A percentile compares a stretch with the other conserved stretches of the same genome.
Conservation (phyloP, 30 jellyfish, hydroid and myxozoan species). For the Nemopilema nomurai region DNA sequence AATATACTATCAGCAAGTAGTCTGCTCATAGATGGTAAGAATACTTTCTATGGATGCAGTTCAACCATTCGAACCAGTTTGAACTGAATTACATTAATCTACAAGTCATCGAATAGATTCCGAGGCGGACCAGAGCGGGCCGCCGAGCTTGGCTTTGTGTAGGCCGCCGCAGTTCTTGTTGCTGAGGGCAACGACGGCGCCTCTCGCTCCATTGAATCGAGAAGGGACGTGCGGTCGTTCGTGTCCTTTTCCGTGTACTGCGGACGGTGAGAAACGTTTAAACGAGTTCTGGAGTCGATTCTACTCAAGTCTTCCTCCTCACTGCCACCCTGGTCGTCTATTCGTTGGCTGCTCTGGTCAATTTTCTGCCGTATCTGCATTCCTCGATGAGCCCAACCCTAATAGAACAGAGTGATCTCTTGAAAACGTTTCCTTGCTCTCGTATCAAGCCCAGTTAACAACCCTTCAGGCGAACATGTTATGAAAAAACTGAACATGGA, state of each 20-base stretch:
- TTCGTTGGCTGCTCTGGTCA: not conserved
- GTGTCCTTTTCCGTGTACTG: slow-evolving; percentile 60
- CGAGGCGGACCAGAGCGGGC: slow-evolving; percentile 59
- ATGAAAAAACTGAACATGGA: no score
- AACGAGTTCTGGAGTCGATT: slow-evolving; percentile 61
- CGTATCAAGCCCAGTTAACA: no score
- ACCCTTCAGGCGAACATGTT: no score
- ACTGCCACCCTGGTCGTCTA: slow-evolving; percentile 48
- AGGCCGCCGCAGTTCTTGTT: slow-evolving; percentile 36
- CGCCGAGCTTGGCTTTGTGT: slow-evolving; percentile 50
- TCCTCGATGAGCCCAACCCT: slow-evolving; percentile 84
- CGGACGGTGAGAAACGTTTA: slow-evolving; percentile 46
- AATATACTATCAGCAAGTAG: no score
- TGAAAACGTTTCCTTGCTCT: no score
- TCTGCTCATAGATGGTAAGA: no score
- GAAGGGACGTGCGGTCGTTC: slow-evolving; percentile 52
- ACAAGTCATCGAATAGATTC: slow-evolving; percentile 61
- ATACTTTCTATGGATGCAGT: no score
- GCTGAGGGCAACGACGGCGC: slow-evolving; percentile 36
- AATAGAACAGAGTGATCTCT: not conserved
- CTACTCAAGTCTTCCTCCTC: slow-evolving; percentile 48
- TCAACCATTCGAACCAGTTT: not conserved
- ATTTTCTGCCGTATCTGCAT: slow-evolving; percentile 50
- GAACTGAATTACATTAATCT: not conserved
- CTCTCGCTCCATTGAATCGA: slow-evolving; percentile 65